A percentile compares a stretch with the other conserved stretches of the same genome.
Conservation (phyloP, 2,888 invertebrate genomes). For the Campoplex nolae region DNA sequence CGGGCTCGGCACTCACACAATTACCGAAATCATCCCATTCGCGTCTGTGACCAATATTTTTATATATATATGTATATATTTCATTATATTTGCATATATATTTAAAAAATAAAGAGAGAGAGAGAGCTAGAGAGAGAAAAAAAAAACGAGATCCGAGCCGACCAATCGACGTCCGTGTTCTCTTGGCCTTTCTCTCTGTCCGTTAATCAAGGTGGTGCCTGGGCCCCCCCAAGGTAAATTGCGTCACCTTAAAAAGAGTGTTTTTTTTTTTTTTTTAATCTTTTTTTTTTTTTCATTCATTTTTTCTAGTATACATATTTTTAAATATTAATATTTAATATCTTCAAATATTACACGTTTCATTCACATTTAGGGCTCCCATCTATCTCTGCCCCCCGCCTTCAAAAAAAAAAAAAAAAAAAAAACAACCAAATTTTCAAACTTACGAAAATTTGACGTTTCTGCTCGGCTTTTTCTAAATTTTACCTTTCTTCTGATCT, state of each 20-base stretch:
- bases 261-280: slow-evolving; percentile 81
- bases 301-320: slow-evolving; percentile 71
- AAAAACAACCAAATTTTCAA: not conserved
- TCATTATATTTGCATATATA: slow-evolving; percentile 14
- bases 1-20: slow-evolving; percentile 71
- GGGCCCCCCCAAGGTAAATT: slow-evolving; percentile 85
- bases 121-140: slow-evolving; percentile 34
- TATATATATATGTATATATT: slow-evolving; percentile 11
- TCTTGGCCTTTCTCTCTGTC: slow-evolving; percentile 83
- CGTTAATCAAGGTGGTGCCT: slow-evolving; percentile 84
- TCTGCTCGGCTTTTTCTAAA: too few species aligned
- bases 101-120: slow-evolving; percentile 14
- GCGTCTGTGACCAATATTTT: slow-evolving; percentile 13
- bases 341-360: not conserved
- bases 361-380: not conserved
- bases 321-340: slow-evolving; percentile 61
- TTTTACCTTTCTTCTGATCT: too few species aligned
- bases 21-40: slow-evolving; percentile 43
- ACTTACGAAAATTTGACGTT: too few species aligned
- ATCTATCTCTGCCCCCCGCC: not conserved
- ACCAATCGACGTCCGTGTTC: slow-evolving; percentile 79
- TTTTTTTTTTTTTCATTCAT: slow-evolving; percentile 64
- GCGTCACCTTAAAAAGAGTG: slow-evolving; percentile 85
- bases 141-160: slow-evolving; percentile 77
- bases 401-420: not conserved